A percentile compares a stretch with the other conserved stretches of the same genome.
phyloP scores from a whole-genome alignment of 2,888 invertebrate genomes.

The Sphaeridia pumilis region DNA sequence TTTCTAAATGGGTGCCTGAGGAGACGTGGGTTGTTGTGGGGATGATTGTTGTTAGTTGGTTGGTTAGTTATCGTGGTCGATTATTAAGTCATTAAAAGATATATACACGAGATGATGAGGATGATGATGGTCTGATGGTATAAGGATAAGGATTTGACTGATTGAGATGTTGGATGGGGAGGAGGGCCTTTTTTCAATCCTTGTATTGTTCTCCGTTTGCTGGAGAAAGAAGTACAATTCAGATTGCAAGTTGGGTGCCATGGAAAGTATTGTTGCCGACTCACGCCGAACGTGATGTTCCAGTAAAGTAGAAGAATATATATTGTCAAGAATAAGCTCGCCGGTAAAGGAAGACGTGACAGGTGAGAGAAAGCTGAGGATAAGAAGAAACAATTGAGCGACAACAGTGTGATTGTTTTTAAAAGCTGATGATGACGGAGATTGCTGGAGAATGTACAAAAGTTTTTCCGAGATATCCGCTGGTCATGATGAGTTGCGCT shows the following conservation, averaged over 20 bases:
- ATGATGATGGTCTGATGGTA: too few relatives aligned
- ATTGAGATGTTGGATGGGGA: constrained; percentile 14
- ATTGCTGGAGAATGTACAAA: background rate
- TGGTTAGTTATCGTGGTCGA: constrained; percentile 16
- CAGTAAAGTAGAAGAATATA: background rate
- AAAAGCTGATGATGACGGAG: background rate
- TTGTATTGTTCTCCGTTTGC: too few relatives aligned
- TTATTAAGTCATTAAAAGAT: constrained; percentile 21
- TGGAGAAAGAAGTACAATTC: background rate
- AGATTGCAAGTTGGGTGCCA: background rate
- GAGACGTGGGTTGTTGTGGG: background rate
- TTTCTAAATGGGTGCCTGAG: background rate
- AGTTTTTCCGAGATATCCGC: background rate
- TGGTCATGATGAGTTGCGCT: background rate
- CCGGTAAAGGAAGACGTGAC: background rate
- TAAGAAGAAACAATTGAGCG: background rate
- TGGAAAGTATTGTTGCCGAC: background rate
- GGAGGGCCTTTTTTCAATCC: background rate
- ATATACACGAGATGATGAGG: constrained; percentile 15
- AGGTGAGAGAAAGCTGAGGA: background rate
- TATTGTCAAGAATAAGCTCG: background rate
- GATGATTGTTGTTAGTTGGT: too few relatives aligned
- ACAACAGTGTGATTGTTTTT: background rate
- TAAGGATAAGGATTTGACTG: constrained; percentile 12
- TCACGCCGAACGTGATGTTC: background rate